Evolutionary conservation across 2,888 invertebrate species (phyloP), one percentile per base, ranked within the genome.

Genomic region (Tupiocoris notatus): DNA sequence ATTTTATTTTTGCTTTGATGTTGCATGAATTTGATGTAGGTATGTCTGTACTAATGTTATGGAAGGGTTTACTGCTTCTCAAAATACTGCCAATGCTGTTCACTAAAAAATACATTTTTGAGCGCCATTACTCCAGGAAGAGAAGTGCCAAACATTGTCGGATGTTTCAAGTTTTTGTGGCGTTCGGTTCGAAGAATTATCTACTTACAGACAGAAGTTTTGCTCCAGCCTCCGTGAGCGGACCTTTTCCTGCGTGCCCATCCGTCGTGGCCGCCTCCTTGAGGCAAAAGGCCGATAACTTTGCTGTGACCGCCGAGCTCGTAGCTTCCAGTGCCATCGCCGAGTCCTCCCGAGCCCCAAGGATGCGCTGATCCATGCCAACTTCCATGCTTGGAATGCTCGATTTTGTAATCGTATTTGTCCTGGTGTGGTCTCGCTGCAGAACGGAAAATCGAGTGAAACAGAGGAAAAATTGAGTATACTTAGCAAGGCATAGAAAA

Each of bases 361-460:
- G 79, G 79, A 25, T 76, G 76, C 9, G 79, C 77, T n/a, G 57
- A 74, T n/a, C 79, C 79, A 22, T 79, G 79, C n/a, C 73, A 24
- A 1, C 75, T 75, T 17, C 78, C 78, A 20, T 77, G 77, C 25
- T 79, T 68, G 39, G 77, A 67, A 54, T 79, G 78, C 65, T 67
- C 59, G 24, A 77, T 77, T 24, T 74, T 73, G 23, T 73, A 77
- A 12, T 68, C 58, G 61, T 73, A 77, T 59, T 77, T 77, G 6
- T 59, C 73, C 54, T 64, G 25, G 6, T 77, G 59, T 0, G 74
- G 74, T 68, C 67, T 66, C 2, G 64, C 73, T 74, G 20, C 17
- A 65, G 65, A 54, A n/a, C n/a, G n/a, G n/a, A n/a, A n/a, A n/a
- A n/a, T n/a, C n/a, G n/a, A n/a, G n/a, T n/a, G n/a, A n/a, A n/a